Conservation (phyloP, 2,888 invertebrate genomes). For the Timandra comae region DNA sequence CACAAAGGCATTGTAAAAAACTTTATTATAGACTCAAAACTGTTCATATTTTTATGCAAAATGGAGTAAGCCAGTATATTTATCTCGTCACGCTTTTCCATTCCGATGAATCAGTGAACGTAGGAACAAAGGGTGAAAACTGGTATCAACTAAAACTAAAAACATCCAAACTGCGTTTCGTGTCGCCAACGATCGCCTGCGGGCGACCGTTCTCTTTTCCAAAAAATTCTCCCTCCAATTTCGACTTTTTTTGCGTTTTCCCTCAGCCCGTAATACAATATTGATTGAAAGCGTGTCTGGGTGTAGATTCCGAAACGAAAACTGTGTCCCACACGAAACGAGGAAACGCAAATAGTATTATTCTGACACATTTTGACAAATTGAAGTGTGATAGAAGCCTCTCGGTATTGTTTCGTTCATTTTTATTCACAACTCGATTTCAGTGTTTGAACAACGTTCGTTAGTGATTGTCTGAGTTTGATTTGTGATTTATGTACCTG, state of each 20-base stretch:
- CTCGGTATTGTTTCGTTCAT: conserved; percentile 49
- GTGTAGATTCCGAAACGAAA: conserved; percentile 31
- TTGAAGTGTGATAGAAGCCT: conserved; percentile 53
- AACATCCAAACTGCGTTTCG: conserved; percentile 34
- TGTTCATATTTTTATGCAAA: conserved; percentile 20
- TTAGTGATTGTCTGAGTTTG: conserved; percentile 64
- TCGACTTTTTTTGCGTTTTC: conserved; percentile 36
- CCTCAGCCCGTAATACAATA: conserved; percentile 44
- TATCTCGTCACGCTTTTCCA: conserved; percentile 43
- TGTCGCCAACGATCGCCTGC: conserved; percentile 26
- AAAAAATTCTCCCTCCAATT: conserved; percentile 31
- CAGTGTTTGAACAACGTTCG: conserved; percentile 61
- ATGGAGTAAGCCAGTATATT: conserved; percentile 30
- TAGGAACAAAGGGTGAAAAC: conserved; percentile 39
- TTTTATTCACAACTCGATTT: conserved; percentile 62
- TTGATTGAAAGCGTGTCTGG: conserved; percentile 46
- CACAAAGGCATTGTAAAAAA: conserved; percentile 8
- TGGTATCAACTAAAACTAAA: conserved; percentile 36
- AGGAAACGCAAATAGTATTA: conserved; percentile 42
- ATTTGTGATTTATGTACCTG: conserved; percentile 57
- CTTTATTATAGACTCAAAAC: conserved; percentile 19
- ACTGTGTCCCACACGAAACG: conserved; percentile 24
- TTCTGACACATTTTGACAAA: conserved; percentile 60
- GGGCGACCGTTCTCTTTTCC: conserved; percentile 25
- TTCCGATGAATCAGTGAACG: conserved; percentile 34